Evolutionary conservation across 2,888 invertebrate species (phyloP), one percentile per base, ranked within the genome.

Genomic region (Ophion slaviceki): DNA sequence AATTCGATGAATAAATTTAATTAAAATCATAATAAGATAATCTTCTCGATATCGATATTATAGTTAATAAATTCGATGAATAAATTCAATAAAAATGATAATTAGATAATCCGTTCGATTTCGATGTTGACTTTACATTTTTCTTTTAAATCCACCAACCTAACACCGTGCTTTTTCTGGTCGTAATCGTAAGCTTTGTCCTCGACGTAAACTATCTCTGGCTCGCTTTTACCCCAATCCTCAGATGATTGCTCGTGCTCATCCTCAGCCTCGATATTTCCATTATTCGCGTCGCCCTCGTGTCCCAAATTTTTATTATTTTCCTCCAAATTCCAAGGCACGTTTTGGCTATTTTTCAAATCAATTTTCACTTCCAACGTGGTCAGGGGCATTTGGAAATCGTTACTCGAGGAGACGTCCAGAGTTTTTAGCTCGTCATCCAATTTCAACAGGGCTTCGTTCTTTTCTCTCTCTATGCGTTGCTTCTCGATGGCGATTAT

Each of bases 121-220:
- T 45, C 8, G 14, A 14, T 40, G 28, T 45, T 32, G 32, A 32
- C 32, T 32, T 32, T 4, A 32, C 32, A 32, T 32, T 32, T 32
- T 32, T 32, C 2, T 32, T 4, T 32, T 32, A 32, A 32, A 32
- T 10, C 7, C n/a, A 68, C 82, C 85, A 85, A 93, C 93, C 93
- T 92, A 4, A 89, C 77, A 4, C 92, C 92, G 45, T 92, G 90
- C 59, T 90, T 89, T 78, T 93, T 92, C 28, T 91, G 89, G 72
- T 93, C 91, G 17, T 89, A 91, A 57, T 93, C 89, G 81, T 93
- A 93, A 8, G 90, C 80, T 83, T 93, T 93, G 17, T 91, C 92
- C 62, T 89, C 86, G 20, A 92, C 45, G n/a, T 76, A 84, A 80
- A 68, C 47, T 64, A 8, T 70, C 53, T 82, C 79, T 2, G 28